phyloP scores from a whole-genome alignment of 2,888 invertebrate genomes.

The Alviniconcha strummeri region DNA sequence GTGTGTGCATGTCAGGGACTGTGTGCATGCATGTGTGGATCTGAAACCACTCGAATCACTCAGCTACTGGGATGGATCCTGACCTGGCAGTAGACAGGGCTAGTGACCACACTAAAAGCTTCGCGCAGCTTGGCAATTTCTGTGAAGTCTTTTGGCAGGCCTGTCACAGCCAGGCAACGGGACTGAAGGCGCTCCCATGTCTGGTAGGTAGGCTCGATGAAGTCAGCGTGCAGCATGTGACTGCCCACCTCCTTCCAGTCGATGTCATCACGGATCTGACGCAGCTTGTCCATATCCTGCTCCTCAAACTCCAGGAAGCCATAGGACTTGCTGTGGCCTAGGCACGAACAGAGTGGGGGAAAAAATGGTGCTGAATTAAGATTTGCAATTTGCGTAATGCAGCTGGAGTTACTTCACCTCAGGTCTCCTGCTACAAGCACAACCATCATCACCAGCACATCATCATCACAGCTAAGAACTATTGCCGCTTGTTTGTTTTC shows the following conservation, averaged over 20 bases:
- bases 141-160: constrained; percentile 76
- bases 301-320: constrained; percentile 77
- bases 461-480: too few species aligned
- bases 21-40: too few species aligned
- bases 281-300: constrained; percentile 74
- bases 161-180: constrained; percentile 76
- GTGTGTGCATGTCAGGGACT: too few species aligned
- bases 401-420: too few species aligned
- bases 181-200: constrained; percentile 75
- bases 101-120: constrained; percentile 75
- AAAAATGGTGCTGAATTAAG: too few species aligned
- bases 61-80: constrained; percentile 17
- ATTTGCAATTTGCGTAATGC: too few species aligned
- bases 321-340: constrained; percentile 77
- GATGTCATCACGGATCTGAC: constrained; percentile 74
- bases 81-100: constrained; percentile 77
- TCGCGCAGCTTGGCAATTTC: constrained; percentile 76
- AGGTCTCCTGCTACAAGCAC: too few species aligned
- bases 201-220: constrained; percentile 74
- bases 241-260: constrained; percentile 74
- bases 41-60: too few species aligned
- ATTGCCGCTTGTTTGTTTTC: too few species aligned
- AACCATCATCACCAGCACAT: too few species aligned
- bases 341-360: background rate
- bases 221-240: constrained; percentile 75